These are phyloP conservation scores for Liasis olivaceus DNA, from an alignment of 2,797 vertebrate species.

Conservation along the genomic window DNA sequence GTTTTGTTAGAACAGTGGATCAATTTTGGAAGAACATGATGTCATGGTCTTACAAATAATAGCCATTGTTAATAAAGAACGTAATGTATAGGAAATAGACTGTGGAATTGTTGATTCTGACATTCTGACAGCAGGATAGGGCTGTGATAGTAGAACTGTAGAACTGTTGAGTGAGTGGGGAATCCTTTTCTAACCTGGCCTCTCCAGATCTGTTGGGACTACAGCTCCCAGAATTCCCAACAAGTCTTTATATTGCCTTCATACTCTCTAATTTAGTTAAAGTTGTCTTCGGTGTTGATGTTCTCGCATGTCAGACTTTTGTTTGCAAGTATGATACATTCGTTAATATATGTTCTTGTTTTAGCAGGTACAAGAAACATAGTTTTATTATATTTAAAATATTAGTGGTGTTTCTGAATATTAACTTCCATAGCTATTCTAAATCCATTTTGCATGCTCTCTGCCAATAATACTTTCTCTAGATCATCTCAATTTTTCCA, in stretches of 20 bases:
- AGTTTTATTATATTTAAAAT: slow-evolving; percentile 71
- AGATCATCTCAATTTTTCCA: slow-evolving; percentile 55
- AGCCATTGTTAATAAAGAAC: not conserved
- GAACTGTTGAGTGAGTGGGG: not conserved
- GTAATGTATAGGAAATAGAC: not conserved
- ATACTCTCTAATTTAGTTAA: slow-evolving; percentile 62
- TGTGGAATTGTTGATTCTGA: not conserved
- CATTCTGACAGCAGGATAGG: not conserved
- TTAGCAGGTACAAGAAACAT: slow-evolving; percentile 93
- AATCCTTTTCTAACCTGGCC: not conserved
- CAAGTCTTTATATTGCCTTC: slow-evolving; percentile 38
- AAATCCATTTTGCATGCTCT: slow-evolving; percentile 77
- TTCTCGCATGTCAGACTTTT: slow-evolving; percentile 70
- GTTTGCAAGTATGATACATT: slow-evolving; percentile 75
- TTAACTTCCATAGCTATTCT: slow-evolving; percentile 71
- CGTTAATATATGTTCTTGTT: slow-evolving; percentile 87
- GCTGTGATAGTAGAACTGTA: not conserved
- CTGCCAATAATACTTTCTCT: slow-evolving; percentile 74
- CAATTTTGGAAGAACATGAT: not conserved
- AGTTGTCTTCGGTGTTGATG: slow-evolving; percentile 68
- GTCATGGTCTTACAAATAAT: not conserved
- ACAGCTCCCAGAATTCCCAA: not conserved
- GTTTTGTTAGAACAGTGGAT: not conserved
- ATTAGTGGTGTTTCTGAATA: slow-evolving; percentile 72
- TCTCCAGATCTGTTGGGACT: not conserved